phyloP scores from a whole-genome alignment of 2,888 invertebrate species.

The Pseudococcus viburni region DNA sequence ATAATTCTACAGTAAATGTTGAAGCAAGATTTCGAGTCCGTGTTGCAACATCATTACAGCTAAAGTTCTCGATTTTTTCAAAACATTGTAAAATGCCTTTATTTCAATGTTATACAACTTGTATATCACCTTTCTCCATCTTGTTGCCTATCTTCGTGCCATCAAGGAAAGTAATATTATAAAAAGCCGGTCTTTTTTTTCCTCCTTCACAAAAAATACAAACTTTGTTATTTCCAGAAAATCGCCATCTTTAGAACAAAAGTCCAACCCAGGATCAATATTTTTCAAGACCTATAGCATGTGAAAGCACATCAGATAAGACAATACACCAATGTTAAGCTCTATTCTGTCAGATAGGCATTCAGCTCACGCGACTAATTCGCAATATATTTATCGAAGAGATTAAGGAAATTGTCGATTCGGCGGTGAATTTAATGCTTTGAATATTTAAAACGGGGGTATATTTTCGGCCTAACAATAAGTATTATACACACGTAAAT shows the following conservation, averaged over 20 bases:
- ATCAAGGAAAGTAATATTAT: neutral
- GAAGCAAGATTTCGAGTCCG: no score
- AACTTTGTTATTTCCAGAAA: neutral
- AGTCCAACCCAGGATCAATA: constrained; percentile 6
- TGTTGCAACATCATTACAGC: no score
- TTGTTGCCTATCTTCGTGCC: neutral
- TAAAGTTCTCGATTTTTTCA: no score
- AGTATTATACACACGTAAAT: neutral
- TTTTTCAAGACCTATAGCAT: neutral
- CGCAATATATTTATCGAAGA: constrained; percentile 10
- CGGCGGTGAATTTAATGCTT: constrained; percentile 12
- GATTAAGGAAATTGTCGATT: neutral
- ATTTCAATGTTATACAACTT: neutral
- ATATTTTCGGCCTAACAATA: neutral
- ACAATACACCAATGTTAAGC: neutral
- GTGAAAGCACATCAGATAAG: constrained; percentile 21
- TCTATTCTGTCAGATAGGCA: neutral
- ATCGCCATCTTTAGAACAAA: neutral
- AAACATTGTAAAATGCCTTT: neutral
- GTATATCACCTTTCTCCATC: neutral
- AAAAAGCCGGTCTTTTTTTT: neutral
- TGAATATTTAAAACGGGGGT: constrained; percentile 30
- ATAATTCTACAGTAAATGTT: no score
- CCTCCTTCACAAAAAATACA: neutral
- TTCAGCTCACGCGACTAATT: constrained; percentile 38